Conservation (phyloP, 2,797 vertebrate genomes). For the Darevskia nairensis region DNA sequence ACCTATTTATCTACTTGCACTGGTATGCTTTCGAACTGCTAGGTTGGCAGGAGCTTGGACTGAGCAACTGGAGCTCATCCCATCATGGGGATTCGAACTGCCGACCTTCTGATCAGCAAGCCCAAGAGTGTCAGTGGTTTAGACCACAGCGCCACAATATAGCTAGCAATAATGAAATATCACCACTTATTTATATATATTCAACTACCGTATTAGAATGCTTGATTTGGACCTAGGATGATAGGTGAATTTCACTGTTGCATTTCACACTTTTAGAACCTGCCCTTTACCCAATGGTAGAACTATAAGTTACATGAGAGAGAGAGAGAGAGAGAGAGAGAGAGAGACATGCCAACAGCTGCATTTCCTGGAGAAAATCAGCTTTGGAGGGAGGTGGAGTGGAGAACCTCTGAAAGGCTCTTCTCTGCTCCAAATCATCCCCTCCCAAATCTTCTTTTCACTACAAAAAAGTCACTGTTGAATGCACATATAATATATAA, state of each 20-base stretch:
- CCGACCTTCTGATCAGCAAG: too few species aligned
- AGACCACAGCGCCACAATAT: too few species aligned
- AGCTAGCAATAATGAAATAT: neutral
- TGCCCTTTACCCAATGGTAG: neutral
- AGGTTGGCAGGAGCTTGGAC: too few species aligned
- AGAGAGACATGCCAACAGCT: neutral
- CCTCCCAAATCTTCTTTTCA: neutral
- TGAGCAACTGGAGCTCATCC: too few species aligned
- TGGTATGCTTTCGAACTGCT: too few species aligned
- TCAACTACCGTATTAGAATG: neutral
- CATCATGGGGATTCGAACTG: too few species aligned
- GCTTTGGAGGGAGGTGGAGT: too few species aligned
- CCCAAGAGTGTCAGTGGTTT: too few species aligned
- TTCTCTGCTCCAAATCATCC: neutral
- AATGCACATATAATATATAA: neutral
- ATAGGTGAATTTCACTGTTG: neutral
- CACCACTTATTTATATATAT: neutral
- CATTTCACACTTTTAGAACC: neutral
- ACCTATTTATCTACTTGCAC: too few species aligned
- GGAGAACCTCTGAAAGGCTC: neutral
- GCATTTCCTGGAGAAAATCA: neutral
- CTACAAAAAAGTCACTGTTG: neutral
- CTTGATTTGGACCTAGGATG: neutral
- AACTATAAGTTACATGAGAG: neutral
- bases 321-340: neutral